Evolutionary conservation across 2,113 vertebrate genomes (phyloP).

Genomic region (Sinocyclocheilus anophthalmus): DNA sequence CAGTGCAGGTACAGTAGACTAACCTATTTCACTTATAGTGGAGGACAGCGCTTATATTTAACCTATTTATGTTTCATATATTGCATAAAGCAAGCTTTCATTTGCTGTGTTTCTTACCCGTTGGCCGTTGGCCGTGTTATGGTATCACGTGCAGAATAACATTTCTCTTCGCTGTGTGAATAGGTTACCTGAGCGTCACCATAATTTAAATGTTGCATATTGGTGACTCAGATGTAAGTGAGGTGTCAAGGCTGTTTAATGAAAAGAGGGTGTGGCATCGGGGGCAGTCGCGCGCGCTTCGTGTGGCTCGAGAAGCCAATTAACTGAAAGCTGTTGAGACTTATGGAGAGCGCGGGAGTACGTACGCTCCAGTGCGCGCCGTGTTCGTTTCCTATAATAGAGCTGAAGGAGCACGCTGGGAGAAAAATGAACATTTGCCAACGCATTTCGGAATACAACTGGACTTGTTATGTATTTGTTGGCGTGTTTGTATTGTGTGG

Average conservation of each 20-base stretch:
- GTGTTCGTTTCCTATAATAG: conserved; percentile 13
- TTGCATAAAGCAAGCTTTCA: neutral
- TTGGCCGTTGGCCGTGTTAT: neutral
- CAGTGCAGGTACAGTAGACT: neutral
- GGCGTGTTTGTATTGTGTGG: neutral
- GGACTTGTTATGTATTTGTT: neutral
- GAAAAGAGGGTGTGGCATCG: conserved; percentile 75
- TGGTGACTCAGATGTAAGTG: neutral
- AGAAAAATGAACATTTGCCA: conserved; percentile 3
- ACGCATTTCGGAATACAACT: neutral
- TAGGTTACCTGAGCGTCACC: neutral
- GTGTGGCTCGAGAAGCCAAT: conserved; percentile 28
- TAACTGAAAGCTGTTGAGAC: conserved; percentile 41
- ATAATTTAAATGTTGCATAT: neutral
- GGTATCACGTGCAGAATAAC: neutral
- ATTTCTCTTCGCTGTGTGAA: neutral
- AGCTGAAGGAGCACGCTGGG: neutral
- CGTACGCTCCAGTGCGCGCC: neutral
- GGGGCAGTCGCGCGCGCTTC: conserved; percentile 64
- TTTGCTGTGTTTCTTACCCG: neutral
- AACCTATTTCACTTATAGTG: neutral
- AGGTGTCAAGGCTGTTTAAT: conserved; percentile 50
- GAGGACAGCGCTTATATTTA: neutral
- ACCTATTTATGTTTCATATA: neutral
- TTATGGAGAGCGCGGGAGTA: conserved; percentile 10